phyloP scores from a whole-genome alignment of 1,140 invertebrate genomes.

The Palaemon carinicauda region DNA sequence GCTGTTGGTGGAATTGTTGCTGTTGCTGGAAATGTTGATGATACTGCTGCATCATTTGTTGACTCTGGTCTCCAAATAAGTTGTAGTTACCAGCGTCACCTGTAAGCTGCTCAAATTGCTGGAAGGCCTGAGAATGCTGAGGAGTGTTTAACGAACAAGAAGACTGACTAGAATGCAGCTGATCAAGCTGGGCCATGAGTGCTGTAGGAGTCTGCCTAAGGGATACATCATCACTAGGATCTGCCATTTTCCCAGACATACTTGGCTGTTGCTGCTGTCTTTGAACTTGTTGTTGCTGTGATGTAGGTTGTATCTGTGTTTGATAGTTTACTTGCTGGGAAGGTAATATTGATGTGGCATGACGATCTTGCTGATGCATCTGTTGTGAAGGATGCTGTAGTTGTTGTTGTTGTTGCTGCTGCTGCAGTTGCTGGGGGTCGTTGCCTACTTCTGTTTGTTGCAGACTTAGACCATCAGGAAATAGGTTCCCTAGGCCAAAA shows the following conservation, averaged over 20 bases:
- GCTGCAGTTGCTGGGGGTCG: neutral
- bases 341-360: neutral
- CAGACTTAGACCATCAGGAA: conserved; percentile 14
- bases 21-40: neutral
- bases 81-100: neutral
- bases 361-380: neutral
- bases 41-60: neutral
- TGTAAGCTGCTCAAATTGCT: conserved; percentile 25
- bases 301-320: neutral
- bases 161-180: neutral
- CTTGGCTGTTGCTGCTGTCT: neutral
- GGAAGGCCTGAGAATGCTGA: conserved; percentile 1
- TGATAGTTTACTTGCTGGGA: neutral
- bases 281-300: neutral
- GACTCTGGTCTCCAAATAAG: neutral
- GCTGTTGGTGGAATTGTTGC: neutral
- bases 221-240: neutral
- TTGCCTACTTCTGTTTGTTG: neutral
- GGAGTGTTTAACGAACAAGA: neutral
- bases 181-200: conserved; percentile 14
- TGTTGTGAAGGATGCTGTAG: neutral
- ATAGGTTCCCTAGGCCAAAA: conserved; percentile 14
- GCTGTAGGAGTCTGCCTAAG: neutral
- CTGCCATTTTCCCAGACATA: neutral
- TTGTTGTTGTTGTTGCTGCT: neutral